Base-by-base conservation (phyloP, 1,140 invertebrate species). In the Rhopalosiphum padi region DNA sequence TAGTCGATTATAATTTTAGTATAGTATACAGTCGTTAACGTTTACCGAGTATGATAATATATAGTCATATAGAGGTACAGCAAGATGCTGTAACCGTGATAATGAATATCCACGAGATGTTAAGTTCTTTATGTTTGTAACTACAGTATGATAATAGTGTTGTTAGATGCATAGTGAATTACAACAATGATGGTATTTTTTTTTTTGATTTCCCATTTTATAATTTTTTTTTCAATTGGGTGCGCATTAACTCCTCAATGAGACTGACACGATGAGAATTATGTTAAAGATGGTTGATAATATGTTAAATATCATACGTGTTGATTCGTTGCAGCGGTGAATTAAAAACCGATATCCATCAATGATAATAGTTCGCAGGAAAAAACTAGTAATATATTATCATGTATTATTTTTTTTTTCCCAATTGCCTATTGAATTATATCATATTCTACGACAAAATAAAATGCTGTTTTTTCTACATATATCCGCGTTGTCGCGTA, bases 261-360 rank as follows among this genome's bases (percentile, higher is more conserved):
- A 53, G 87, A 89, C 87, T 89, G 87, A 89, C 35, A 35, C 35
- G 51, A n/a, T 77, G 60, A 77, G 15, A 77, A 60, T 77, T n/a
- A 77, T 77, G n/a, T 77, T 51, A 53, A 89, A 89, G 35, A 5
- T 15, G 30, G 11, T 15, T 15, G 43, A 30, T n/a, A 48, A 89
- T 23, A 11, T 53, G 21, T 48, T 37, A 53, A 23, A 48, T 23
- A 30, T 51, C 15, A 51, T 22, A 23, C 48, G 15, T 51, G 48
- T 51, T 51, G 2, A 51, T 53, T 87, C 7, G 48, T 89, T 48
- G n/a, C 35, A 37, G 87, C 48, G 7, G n/a, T 53, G 25, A 37
- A 35, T 77, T 77, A 37, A 53, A 89, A 53, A 37, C 30, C 51
- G 46, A 87, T 48, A 23, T 41, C 23, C 2, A 85, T 85, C 83